These are phyloP conservation scores for Catostylus mosaicus DNA, from an alignment of 30 jellyfish, hydroid and myxozoan genomes.

Conservation along the genomic window DNA sequence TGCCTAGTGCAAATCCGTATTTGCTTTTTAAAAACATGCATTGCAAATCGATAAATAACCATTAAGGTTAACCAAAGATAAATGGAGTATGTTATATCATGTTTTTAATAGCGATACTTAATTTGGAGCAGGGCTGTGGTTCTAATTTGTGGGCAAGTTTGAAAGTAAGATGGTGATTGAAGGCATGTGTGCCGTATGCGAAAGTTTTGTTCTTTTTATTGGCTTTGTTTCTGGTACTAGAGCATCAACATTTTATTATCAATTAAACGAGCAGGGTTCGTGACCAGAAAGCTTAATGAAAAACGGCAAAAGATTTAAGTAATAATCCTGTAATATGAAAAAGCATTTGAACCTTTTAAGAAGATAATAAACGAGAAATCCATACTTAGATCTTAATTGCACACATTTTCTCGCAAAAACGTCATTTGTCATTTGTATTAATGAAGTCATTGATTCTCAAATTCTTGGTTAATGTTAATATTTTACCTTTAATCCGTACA, in stretches of 20 bases:
- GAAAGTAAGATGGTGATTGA: background rate
- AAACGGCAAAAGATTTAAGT: background rate
- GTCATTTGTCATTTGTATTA: background rate
- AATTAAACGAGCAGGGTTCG: background rate
- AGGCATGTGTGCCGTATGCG: background rate
- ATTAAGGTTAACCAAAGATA: too few species aligned
- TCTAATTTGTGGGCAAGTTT: background rate
- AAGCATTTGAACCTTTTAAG: background rate
- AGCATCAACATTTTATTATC: background rate
- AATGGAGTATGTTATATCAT: background rate
- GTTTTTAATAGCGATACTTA: background rate
- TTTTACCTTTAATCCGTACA: background rate
- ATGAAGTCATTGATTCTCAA: background rate
- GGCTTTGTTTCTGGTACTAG: background rate
- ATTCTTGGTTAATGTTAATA: background rate
- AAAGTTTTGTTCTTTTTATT: background rate
- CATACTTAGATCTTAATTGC: background rate
- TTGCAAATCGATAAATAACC: too few species aligned
- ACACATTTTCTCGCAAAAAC: too few species aligned
- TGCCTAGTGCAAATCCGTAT: too few species aligned
- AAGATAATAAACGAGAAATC: background rate
- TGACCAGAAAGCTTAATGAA: background rate
- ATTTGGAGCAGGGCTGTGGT: background rate
- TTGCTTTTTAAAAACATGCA: too few species aligned
- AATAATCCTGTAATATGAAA: background rate